Evolutionary conservation across 2,797 vertebrate genomes (phyloP), one percentile per base, ranked within the genome.

Genomic region (Chelonia mydas): DNA sequence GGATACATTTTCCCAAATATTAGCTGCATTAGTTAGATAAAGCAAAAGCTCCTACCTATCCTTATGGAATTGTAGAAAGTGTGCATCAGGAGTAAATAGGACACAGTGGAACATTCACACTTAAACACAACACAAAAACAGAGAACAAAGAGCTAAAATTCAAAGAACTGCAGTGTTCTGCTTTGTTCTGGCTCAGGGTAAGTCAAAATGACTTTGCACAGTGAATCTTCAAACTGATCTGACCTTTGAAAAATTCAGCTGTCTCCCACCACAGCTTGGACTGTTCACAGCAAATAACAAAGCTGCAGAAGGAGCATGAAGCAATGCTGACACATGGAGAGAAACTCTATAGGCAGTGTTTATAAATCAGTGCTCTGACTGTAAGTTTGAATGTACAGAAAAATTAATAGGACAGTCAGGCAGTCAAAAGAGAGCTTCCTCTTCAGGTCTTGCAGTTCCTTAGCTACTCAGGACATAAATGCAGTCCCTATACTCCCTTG

Each of bases 241-340:
- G 84, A 88, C 51, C 81, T 85, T 88, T 78, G 80, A 57, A 85
- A 88, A 76, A 57, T 33, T 83, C 74, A 59, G n/a, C 50, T 84
- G 74, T n/a, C 59, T 93, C 45, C 50, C 45, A 80, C 15, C n/a
- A 49, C 33, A 81, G 45, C 10, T 23, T 61, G 59, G 37, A 19
- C 45, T 76, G 53, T 86, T 89, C 86, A 91, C 41, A 77, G 3
- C 16, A 76, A 21, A 19, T 65, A 86, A 76, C 23, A 86, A 83
- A 83, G 23, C 45, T 53, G 45, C 25, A 68, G 50, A 83, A 84
- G 77, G 3, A 84, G 55, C 31, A 82, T 33, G 33, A 31, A 59
- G 11, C 76, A 84, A 72, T 54, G 5, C 21, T 45, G 51, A 53
- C 87, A 5, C 50, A 72, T 15, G 21, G 16, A 92, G 86, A 81